phyloP scores from a whole-genome alignment of 2,113 vertebrate genomes.

The Pitta sordida region DNA sequence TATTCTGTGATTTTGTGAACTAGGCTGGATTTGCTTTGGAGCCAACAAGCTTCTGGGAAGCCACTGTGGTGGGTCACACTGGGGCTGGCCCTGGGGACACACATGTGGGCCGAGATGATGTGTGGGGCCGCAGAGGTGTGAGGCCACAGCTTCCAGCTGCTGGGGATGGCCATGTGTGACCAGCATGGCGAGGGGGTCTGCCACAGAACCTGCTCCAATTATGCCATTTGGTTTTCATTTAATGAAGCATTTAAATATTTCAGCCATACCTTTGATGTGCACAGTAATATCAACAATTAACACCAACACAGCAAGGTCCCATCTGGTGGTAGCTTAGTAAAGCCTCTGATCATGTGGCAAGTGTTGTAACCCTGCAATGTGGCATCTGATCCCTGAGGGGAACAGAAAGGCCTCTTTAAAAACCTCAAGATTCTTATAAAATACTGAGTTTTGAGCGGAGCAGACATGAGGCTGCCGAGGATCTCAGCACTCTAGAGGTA shows the following conservation, averaged over 20 bases:
- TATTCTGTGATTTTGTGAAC: too few relatives aligned
- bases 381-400: neutral
- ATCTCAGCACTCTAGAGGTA: neutral
- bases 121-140: rapidly evolving
- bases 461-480: neutral
- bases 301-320: neutral
- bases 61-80: rapidly evolving
- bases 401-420: neutral
- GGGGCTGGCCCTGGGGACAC: neutral
- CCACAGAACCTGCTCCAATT: neutral
- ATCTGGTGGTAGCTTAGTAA: neutral
- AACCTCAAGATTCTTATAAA: neutral
- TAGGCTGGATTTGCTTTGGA: neutral
- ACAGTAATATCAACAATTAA: neutral
- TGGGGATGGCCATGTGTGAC: neutral
- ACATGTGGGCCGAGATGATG: rapidly evolving
- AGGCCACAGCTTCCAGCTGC: neutral
- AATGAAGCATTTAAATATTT: neutral
- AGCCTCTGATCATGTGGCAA: neutral
- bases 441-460: neutral
- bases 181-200: rapidly evolving
- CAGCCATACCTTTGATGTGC: neutral
- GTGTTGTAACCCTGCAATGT: neutral
- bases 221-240: neutral
- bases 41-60: neutral